These are phyloP conservation scores for Spea hammondii DNA, from an alignment of 2,797 vertebrate genomes.

Conservation along the genomic window DNA sequence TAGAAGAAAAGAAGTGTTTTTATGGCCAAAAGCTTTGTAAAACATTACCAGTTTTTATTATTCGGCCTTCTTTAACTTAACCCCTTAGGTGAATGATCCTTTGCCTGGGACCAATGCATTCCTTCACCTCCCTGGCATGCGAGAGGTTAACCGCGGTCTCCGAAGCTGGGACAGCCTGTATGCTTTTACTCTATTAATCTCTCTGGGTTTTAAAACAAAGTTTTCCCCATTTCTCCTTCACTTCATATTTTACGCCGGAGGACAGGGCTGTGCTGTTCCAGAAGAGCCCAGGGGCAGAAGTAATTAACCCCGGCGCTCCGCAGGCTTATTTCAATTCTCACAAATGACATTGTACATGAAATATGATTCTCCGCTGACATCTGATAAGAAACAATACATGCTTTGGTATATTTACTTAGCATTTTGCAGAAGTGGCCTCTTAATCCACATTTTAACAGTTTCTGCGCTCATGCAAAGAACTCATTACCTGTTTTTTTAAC, in stretches of 20 bases:
- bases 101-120: no score
- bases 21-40: no score
- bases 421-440: slow-evolving; percentile 2
- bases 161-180: background rate
- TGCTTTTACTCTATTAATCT: background rate
- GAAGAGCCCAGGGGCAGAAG: slow-evolving; percentile 11
- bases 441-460: background rate
- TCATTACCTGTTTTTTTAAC: no score
- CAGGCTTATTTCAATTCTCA: slow-evolving; percentile 24
- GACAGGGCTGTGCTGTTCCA: slow-evolving; percentile 9
- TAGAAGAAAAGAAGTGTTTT: no score
- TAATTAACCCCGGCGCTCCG: slow-evolving; percentile 42
- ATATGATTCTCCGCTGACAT: slow-evolving; percentile 30
- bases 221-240: background rate
- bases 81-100: no score
- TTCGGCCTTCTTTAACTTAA: no score
- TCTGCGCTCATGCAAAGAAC: background rate
- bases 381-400: slow-evolving; percentile 31
- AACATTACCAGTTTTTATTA: no score
- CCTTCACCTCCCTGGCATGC: no score
- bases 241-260: background rate
- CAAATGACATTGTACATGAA: slow-evolving; percentile 41
- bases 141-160: background rate
- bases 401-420: background rate
- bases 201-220: slow-evolving; percentile 1